phyloP scores from a whole-genome alignment of 2,888 invertebrate genomes.

The Hololepta plana region DNA sequence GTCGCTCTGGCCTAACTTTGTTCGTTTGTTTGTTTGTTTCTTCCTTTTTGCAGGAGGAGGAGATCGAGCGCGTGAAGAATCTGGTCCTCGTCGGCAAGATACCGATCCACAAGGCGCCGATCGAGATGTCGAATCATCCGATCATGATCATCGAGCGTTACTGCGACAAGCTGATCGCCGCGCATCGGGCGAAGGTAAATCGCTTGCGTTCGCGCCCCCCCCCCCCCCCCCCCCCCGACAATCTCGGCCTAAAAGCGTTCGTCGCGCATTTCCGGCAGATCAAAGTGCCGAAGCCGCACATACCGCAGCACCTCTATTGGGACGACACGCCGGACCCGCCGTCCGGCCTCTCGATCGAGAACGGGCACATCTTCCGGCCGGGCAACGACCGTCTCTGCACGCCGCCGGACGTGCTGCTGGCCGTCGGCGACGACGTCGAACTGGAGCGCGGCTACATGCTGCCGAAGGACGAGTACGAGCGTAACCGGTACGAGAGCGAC shows the following conservation, averaged over 20 bases:
- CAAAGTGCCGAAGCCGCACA: conserved; percentile 21
- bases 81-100: conserved; percentile 49
- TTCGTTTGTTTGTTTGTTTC: no score
- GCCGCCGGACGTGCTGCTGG: conserved; percentile 27
- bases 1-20: no score
- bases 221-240: no score
- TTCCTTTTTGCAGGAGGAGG: conserved; percentile 28
- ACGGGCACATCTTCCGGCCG: conserved; percentile 22
- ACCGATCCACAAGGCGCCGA: conserved; percentile 44
- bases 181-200: conserved; percentile 30
- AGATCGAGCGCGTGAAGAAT: conserved; percentile 48
- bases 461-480: conserved; percentile 37
- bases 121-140: conserved; percentile 45
- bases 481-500: conserved; percentile 41
- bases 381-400: conserved; percentile 25
- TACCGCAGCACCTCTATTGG: conserved; percentile 23
- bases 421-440: conserved; percentile 23
- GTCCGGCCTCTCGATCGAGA: conserved; percentile 28
- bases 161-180: conserved; percentile 30
- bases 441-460: conserved; percentile 35
- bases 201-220: not conserved
- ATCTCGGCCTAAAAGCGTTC: conserved; percentile 6
- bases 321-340: conserved; percentile 25
- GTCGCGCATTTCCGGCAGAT: conserved; percentile 14
- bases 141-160: conserved; percentile 44